Base-by-base conservation (phyloP, 37 sponge, comb jelly and placozoan genomes). In the Lycopodina hypogea region DNA sequence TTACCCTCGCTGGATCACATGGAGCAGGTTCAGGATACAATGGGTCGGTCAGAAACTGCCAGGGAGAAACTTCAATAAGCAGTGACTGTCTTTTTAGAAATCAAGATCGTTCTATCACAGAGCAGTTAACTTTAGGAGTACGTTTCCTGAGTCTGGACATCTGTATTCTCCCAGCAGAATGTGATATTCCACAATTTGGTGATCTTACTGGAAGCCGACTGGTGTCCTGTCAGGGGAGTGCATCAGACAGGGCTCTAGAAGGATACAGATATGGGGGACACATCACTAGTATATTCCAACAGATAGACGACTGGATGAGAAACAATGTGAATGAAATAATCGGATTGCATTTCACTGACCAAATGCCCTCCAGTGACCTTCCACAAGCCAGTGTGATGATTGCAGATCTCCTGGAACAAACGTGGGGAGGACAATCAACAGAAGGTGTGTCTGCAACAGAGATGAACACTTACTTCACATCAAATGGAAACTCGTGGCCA, bases 231-330 rank as follows among this genome's bases (percentile, higher is more conserved):
- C 71, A 83, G 14, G 81, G 73, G 1, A 56, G 60, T 33, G 29
- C 17, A 11, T 4, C 37, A 36, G 69, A 68, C 21, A 21, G 11
- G 40, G 15, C 69, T 35, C 21, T 68, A 3, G 24, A 9, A 29
- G 72, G 51, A 33, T 66, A 56, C 42, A 42, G 28, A 26, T 83
- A 75, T 22, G 70, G 56, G 3, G 84, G 84, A 39, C 42, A 7
- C 2, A 35, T 83, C 14, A 21, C 22, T 24, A 34, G 55, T 21
- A 40, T 50, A 0, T 28, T 83, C 32, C 19, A 17, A 24, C 84
- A 83, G 68, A 24, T 83, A 0, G 42, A 68, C 2, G 70, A 75
- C 35, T 83, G 84, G 84, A 73, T n/a, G n/a, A n/a, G n/a, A n/a
- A n/a, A n/a, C n/a, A n/a, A n/a, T n/a, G n/a, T n/a, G n/a, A n/a